phyloP scores from a whole-genome alignment of 2,797 vertebrate genomes.

The Hemibagrus guttatus region DNA sequence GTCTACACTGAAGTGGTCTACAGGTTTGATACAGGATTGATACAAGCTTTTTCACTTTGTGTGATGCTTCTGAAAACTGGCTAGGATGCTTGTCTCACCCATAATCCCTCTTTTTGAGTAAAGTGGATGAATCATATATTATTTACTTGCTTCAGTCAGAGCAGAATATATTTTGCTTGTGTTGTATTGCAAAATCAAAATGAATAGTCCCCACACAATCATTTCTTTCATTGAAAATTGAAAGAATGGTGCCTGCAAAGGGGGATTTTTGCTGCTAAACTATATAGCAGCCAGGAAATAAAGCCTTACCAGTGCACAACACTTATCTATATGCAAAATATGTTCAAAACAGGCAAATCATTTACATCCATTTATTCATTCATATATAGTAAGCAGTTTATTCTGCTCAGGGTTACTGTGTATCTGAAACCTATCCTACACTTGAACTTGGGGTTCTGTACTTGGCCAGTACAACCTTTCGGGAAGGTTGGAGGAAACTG shows the following conservation, averaged over 20 bases:
- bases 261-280: constrained; percentile 1
- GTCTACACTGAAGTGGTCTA: not conserved
- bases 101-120: constrained; percentile 25
- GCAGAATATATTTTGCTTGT: not conserved
- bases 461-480: no score
- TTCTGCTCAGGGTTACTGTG: not conserved
- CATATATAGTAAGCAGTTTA: not conserved
- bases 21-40: not conserved
- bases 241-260: constrained; percentile 17
- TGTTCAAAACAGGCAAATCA: constrained; percentile 4
- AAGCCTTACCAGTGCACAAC: not conserved
- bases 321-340: not conserved
- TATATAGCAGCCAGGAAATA: constrained; percentile 7
- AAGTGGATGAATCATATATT: constrained; percentile 15
- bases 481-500: not conserved
- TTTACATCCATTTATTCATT: not conserved
- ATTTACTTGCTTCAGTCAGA: constrained; percentile 9
- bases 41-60: constrained; percentile 4
- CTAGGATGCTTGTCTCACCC: constrained; percentile 23
- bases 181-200: constrained; percentile 26
- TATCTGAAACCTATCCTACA: not conserved
- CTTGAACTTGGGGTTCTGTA: no score
- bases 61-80: constrained; percentile 29
- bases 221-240: constrained; percentile 17
- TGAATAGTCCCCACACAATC: constrained; percentile 12